These are phyloP conservation scores for Leptinotarsa defecta DNA, from an alignment of 1,140 invertebrate species.

Conservation along the genomic window DNA sequence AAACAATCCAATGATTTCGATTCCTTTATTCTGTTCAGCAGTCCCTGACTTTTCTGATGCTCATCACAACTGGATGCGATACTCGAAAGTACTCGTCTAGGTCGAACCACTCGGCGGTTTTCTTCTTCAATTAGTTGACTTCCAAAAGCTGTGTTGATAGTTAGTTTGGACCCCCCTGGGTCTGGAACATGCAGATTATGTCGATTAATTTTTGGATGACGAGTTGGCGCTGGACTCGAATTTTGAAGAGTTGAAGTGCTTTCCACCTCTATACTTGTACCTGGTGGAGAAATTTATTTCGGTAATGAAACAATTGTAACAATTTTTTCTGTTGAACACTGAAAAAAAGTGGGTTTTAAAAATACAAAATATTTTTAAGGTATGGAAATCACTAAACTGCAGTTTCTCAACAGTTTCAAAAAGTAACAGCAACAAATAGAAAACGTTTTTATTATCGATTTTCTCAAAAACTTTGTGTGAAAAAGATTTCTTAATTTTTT, in stretches of 20 bases:
- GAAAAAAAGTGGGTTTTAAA: too few species aligned
- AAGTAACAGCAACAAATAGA: too few species aligned
- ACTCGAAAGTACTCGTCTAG: constrained; percentile 58
- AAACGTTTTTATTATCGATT: too few species aligned
- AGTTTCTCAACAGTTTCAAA: background rate
- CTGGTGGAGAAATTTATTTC: constrained; percentile 42
- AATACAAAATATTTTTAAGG: too few species aligned
- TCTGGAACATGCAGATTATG: constrained; percentile 51
- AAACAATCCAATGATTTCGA: constrained; percentile 61
- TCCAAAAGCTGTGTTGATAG: constrained; percentile 57
- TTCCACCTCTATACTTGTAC: constrained; percentile 53
- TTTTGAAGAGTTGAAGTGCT: constrained; percentile 53
- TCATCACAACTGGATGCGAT: constrained; percentile 62
- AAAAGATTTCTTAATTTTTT: too few species aligned
- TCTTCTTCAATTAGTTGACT: constrained; percentile 57
- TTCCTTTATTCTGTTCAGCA: constrained; percentile 56
- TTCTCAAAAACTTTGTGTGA: too few species aligned
- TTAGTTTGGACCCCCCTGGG: constrained; percentile 57
- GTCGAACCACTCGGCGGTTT: constrained; percentile 51
- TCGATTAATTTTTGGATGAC: constrained; percentile 41
- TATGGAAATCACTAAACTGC: background rate
- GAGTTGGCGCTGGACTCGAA: constrained; percentile 47
- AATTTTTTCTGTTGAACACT: background rate
- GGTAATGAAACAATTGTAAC: constrained; percentile 25
- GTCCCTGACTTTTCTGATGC: constrained; percentile 55